Evolutionary conservation across 2,113 vertebrate species (phyloP), one percentile per base, ranked within the genome.

Genomic region (Crotalus helleri): DNA sequence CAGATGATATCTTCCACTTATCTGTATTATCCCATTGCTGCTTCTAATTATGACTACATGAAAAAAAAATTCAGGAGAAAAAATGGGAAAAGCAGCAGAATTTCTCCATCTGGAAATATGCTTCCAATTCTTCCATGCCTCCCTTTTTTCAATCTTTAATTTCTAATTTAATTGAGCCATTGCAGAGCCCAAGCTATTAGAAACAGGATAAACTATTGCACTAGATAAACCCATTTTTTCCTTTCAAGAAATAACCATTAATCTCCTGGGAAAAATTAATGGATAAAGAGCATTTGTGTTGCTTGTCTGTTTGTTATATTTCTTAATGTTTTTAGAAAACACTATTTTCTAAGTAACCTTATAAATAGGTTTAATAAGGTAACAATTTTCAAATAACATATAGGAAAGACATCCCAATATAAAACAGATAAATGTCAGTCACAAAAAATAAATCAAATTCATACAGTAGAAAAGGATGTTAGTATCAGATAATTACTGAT

Each of bases 161-260:
- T 94, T 93, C 85, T 89, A 85, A 90, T 92, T 95, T 74, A 92
- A 29, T 89, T 90, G 0, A 94, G 92, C 93, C 0, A 0, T 93
- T 96, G 94, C 88, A 93, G 90, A 94, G 94, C 93, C 92, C 33
- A 74, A 93, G 92, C 92, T 94, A 89, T 74, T 93, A 88, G 59
- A 95, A 96, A 92, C 0, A 94, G 59, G 89, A 93, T 94, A 94
- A 53, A 29, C 90, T 94, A 94, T 95, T 86, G 91, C 5, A 51
- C 10, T 51, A 86, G 46, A 49, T 86, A 86, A 46, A 86, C 3
- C 24, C 23, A 86, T 86, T 46, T 86, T 51, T 86, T 49, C 23
- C 46, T 86, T 49, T 1, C 33, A 64, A 26, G 8, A 46, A 85
- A 58, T 81, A 51, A 87, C 26, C 26, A 53, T 69, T 88, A 33